phyloP scores from a whole-genome alignment of 2,888 invertebrate genomes.

The Ophion obscuratus region DNA sequence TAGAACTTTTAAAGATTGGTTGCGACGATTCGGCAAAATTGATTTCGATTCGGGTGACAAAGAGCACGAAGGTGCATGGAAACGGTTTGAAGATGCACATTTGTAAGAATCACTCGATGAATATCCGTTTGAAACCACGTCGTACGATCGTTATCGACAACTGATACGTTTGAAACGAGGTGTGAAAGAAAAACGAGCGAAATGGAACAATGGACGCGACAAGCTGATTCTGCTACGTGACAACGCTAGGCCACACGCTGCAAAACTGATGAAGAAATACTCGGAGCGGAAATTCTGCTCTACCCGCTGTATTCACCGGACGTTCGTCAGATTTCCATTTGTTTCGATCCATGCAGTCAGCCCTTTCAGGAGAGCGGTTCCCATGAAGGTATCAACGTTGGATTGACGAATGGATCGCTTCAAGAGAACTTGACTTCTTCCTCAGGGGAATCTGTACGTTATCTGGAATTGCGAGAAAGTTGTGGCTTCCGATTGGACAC shows the following conservation, averaged over 20 bases:
- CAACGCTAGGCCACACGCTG: constrained; percentile 66
- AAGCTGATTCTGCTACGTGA: constrained; percentile 67
- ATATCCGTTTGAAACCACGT: constrained; percentile 50
- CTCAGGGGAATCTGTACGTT: too few species aligned
- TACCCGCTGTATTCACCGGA: too few species aligned
- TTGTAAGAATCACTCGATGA: neutral
- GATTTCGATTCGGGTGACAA: neutral
- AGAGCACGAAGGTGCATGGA: neutral
- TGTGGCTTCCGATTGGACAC: too few species aligned
- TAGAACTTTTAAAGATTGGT: neutral
- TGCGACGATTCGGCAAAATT: neutral
- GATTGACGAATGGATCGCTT: too few species aligned
- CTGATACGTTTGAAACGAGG: constrained; percentile 57
- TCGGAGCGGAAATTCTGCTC: neutral
- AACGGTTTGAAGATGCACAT: neutral
- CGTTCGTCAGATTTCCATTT: too few species aligned
- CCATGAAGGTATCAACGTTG: too few species aligned
- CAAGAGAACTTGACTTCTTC: too few species aligned
- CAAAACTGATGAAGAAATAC: neutral
- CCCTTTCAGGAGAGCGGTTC: too few species aligned
- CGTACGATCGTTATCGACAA: constrained; percentile 56
- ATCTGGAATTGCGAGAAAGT: too few species aligned
- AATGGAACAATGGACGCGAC: constrained; percentile 44
- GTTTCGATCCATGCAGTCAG: too few species aligned
- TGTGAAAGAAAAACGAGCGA: constrained; percentile 55